Percentiles rank a stretch among this genome's conserved stretches.
These are phyloP conservation scores for Papilio dardanus DNA, from an alignment of 1,140 invertebrate species.

Conservation along the genomic window DNA sequence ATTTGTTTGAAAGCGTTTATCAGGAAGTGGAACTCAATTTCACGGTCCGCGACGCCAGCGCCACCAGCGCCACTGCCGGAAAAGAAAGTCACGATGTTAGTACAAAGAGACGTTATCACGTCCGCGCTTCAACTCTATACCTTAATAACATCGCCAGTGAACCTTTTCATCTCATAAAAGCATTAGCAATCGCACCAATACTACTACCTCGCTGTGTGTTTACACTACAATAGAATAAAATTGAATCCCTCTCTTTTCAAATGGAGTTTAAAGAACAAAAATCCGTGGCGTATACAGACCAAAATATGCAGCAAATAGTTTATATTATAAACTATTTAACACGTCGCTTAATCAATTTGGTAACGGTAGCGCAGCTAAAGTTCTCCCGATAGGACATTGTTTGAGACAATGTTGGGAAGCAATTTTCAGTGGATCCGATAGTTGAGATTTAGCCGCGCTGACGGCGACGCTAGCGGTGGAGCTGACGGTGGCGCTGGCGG, in stretches of 20 bases:
- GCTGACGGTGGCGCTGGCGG: neutral
- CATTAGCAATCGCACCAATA: neutral
- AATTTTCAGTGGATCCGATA: constrained; percentile 17
- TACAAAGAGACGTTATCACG: neutral
- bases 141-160: neutral
- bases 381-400: constrained; percentile 12
- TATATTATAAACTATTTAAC: neutral
- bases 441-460: constrained; percentile 9
- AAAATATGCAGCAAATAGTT: neutral
- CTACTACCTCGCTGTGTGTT: neutral
- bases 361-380: neutral
- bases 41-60: constrained; percentile 8
- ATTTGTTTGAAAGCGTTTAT: constrained; percentile 20
- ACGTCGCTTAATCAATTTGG: neutral
- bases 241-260: no score
- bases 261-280: no score
- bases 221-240: neutral
- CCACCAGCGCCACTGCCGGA: neutral
- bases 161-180: neutral
- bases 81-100: constrained; percentile 1
- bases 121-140: neutral
- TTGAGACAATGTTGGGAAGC: constrained; percentile 12
- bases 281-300: neutral
- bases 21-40: constrained; percentile 24
- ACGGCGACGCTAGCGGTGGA: no score